A percentile compares a stretch with the other conserved stretches of the same genome.
phyloP scores from a whole-genome alignment of 2,797 vertebrate species.

The Esox masquinongy region DNA sequence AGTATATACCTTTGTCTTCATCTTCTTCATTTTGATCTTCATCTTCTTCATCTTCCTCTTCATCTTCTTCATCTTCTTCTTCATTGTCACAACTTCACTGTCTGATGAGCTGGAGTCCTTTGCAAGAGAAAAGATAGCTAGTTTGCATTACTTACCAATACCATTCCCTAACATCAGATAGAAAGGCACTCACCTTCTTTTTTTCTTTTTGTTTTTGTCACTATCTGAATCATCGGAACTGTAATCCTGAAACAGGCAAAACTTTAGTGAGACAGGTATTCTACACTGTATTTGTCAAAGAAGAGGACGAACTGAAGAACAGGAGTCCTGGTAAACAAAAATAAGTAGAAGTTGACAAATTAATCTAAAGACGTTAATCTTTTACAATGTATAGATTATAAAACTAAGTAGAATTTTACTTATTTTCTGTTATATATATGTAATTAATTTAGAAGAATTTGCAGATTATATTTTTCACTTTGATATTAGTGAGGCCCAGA shows the following conservation, averaged over 20 bases:
- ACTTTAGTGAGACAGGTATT: background rate
- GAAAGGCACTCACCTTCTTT: background rate
- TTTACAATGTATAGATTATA: too few relatives aligned
- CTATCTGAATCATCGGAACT: conserved; percentile 18
- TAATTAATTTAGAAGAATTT: too few relatives aligned
- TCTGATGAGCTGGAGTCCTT: conserved; percentile 18
- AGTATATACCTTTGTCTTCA: background rate
- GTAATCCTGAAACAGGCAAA: background rate
- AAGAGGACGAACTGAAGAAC: background rate
- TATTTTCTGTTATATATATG: too few relatives aligned
- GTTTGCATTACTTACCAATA: background rate
- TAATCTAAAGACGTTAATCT: too few relatives aligned
- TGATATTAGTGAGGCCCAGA: too few relatives aligned
- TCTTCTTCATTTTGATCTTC: background rate
- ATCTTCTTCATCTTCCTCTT: conserved; percentile 10
- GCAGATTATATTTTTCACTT: too few relatives aligned
- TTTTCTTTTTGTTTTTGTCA: conserved; percentile 3
- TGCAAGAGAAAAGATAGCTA: too few relatives aligned
- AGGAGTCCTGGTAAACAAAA: too few relatives aligned
- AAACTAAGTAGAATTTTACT: too few relatives aligned
- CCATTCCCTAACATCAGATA: background rate
- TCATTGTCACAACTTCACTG: conserved; percentile 5
- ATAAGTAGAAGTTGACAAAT: too few relatives aligned
- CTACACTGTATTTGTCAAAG: background rate
- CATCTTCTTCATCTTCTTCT: conserved; percentile 13